A percentile compares a stretch with the other conserved stretches of the same genome.
These are phyloP conservation scores for Exaiptasia diaphana DNA, from an alignment of 64 coral and sea anemone genomes.

Conservation along the genomic window DNA sequence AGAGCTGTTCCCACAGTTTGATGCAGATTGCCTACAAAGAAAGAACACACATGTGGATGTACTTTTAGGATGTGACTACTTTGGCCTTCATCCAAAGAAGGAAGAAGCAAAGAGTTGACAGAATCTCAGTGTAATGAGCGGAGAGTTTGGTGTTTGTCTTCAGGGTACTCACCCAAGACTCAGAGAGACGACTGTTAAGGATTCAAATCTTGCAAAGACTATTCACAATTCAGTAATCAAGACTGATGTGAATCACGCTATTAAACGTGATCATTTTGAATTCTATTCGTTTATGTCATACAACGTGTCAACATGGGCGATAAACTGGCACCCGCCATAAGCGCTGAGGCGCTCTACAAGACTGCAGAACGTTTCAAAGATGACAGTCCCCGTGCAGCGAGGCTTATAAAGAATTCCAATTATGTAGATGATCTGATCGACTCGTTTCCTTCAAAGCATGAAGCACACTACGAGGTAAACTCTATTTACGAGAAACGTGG, in stretches of 20 bases:
- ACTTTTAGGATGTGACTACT: constrained; percentile 16
- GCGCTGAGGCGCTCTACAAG: constrained; percentile 66
- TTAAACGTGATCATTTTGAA: constrained; percentile 59
- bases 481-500: constrained; percentile 62
- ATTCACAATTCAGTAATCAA: constrained; percentile 32
- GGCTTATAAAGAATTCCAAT: constrained; percentile 48
- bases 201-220: constrained; percentile 37
- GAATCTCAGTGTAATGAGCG: constrained; percentile 46
- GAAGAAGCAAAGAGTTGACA: constrained; percentile 32
- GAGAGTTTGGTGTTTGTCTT: constrained; percentile 43
- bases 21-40: constrained; percentile 37
- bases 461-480: constrained; percentile 52
- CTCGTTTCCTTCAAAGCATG: not conserved
- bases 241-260: not conserved
- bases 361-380: constrained; percentile 42
- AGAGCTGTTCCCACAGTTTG: constrained; percentile 43
- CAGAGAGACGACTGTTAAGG: constrained; percentile 4
- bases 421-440: constrained; percentile 62
- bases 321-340: constrained; percentile 25
- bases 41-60: constrained; percentile 1
- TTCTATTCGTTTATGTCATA: constrained; percentile 41
- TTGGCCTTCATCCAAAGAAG: constrained; percentile 42
- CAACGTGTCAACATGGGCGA: constrained; percentile 55
- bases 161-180: constrained; percentile 52
- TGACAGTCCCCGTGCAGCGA: constrained; percentile 35